Conservation (phyloP, 2,797 vertebrate species). For the Euphonia xanthogaster region DNA sequence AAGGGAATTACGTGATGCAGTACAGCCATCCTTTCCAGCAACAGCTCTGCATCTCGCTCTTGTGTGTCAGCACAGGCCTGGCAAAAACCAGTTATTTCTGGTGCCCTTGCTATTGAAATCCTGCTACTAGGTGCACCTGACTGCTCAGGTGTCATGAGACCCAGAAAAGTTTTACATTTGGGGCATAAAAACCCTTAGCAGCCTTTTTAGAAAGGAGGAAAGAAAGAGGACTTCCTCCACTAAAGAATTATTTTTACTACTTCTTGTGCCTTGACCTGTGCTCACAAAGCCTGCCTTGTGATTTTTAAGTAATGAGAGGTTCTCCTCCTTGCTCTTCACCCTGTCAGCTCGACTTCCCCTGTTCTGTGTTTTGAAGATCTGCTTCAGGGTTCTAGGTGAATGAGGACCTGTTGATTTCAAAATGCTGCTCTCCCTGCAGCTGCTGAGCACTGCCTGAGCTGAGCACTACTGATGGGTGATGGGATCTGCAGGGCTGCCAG, state of each 20-base stretch:
- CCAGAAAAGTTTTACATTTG: neutral
- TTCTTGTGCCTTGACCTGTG: neutral
- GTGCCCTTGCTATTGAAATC: neutral
- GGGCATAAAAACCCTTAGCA: neutral
- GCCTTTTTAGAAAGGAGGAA: neutral
- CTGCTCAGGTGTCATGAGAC: neutral
- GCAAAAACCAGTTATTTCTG: neutral
- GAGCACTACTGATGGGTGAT: neutral
- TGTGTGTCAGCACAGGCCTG: neutral
- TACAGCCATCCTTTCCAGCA: neutral
- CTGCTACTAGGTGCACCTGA: neutral
- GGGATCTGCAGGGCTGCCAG: neutral
- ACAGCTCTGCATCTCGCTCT: neutral
- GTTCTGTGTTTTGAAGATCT: neutral
- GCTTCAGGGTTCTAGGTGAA: neutral
- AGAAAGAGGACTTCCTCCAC: neutral
- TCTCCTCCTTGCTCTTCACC: neutral
- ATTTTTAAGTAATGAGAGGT: neutral
- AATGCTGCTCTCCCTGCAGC: neutral
- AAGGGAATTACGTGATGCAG: neutral
- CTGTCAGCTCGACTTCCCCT: neutral
- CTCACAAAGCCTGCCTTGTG: neutral
- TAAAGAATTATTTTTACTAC: neutral
- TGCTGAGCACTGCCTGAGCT: neutral
- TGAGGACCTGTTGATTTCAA: neutral